Percentiles rank a stretch among this genome's conserved stretches.
phyloP scores from a whole-genome alignment of 2,888 invertebrate species.

The Drosophila parthenogenetica region DNA sequence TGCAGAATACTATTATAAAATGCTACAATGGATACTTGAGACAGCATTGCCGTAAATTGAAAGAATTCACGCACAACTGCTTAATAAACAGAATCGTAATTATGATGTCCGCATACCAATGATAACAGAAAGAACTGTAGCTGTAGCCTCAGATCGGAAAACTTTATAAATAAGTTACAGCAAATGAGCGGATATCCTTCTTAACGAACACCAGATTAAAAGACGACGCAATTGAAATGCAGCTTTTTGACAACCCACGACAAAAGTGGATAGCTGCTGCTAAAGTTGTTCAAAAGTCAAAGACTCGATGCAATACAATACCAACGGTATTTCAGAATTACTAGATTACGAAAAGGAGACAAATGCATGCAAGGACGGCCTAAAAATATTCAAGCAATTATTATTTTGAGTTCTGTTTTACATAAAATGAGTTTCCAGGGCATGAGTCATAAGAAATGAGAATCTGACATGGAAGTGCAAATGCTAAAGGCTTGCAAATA shows the following conservation, averaged over 20 bases:
- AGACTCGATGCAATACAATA: constrained; percentile 54
- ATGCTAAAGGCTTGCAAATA: constrained; percentile 7
- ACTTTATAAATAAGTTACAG: constrained; percentile 44
- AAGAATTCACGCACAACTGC: constrained; percentile 31
- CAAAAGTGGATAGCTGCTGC: constrained; percentile 56
- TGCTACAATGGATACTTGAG: constrained; percentile 51
- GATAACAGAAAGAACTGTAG: constrained; percentile 15
- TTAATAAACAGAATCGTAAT: constrained; percentile 65
- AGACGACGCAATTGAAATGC: constrained; percentile 40
- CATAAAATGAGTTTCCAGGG: constrained; percentile 62
- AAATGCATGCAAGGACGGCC: constrained; percentile 37
- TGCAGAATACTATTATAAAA: constrained; percentile 5
- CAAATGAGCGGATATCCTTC: constrained; percentile 73
- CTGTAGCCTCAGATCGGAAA: constrained; percentile 32
- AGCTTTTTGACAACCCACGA: constrained; percentile 38
- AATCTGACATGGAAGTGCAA: constrained; percentile 26
- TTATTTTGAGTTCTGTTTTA: constrained; percentile 60
- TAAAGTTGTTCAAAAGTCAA: constrained; percentile 49
- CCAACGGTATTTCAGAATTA: constrained; percentile 17
- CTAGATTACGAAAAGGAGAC: constrained; percentile 31
- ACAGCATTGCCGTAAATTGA: constrained; percentile 46
- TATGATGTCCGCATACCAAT: constrained; percentile 65
- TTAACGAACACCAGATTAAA: constrained; percentile 49
- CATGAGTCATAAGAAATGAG: constrained; percentile 12
- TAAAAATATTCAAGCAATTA: constrained; percentile 63